Base-by-base conservation (phyloP, 2,888 invertebrate genomes). In the Drosophila birchii region DNA sequence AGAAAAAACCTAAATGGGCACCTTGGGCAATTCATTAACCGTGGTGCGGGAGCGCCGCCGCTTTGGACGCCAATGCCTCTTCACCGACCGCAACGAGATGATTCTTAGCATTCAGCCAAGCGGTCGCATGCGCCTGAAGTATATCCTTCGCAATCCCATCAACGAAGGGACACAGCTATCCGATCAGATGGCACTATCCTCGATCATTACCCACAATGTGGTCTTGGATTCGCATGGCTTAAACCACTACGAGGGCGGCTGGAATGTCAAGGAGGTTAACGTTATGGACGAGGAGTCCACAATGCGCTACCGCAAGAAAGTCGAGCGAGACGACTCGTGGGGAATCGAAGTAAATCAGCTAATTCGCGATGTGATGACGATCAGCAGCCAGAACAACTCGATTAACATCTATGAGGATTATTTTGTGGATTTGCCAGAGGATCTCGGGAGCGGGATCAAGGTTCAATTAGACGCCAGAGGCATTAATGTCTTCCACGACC, bases 401-500 rank as follows among this genome's bases (percentile, higher is more conserved):
- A 94, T 97, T 49, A 95, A 96, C 91, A 95, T 97, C 90, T 97
- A 96, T 90, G 94, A 96, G 91, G 94, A 96, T 64, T 96, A 96
- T 88, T 97, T 96, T 90, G 90, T 92, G 39, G 94, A 94, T 26
- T 92, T 94, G 78, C 92, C 93, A 23, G 88, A 93, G 7, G 87
- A 91, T 1, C 8, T 84, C 49, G 81, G 83, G 1, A 92, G 92
- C 56, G 92, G 93, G 7, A 93, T 95, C 20, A 93, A 94, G 9
- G 95, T 95, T 88, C 94, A 94, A 64, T 94, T 94, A 69, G 93
- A 92, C 61, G 93, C 94, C 14, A 94, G 94, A 54, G 94, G 95
- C 4, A 94, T 95, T 26, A 96, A 96, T 88, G 94, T 95, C 11
- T 96, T 95, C 90, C 94, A 95, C 78, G 95, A 95, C 89, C 90